Percentiles rank a stretch among this genome's conserved stretches.
phyloP scores from a whole-genome alignment of 2,888 invertebrate genomes.

The Ectobius pallidus region DNA sequence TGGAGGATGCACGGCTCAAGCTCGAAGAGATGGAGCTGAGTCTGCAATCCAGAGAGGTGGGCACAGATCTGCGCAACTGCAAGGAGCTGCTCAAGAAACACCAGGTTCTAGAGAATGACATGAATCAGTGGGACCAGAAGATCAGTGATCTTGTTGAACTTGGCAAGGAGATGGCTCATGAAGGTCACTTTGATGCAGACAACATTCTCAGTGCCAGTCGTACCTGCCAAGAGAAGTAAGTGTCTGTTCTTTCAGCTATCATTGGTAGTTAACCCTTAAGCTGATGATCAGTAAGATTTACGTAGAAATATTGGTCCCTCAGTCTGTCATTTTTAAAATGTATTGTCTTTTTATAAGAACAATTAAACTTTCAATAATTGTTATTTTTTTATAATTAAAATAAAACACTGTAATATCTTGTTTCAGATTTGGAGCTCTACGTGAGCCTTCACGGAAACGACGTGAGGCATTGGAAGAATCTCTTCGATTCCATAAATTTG shows the following conservation, averaged over 20 bases:
- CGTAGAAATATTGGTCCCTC: too few relatives aligned
- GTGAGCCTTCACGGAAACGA: constrained; percentile 73
- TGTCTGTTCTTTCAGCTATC: too few relatives aligned
- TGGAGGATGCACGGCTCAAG: constrained; percentile 89
- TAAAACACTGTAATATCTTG: too few relatives aligned
- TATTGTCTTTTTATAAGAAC: too few relatives aligned
- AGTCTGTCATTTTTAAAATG: too few relatives aligned
- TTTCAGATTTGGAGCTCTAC: constrained; percentile 67
- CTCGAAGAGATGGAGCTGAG: constrained; percentile 83
- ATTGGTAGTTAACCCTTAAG: too few relatives aligned
- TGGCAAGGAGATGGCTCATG: constrained; percentile 89
- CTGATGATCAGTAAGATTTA: too few relatives aligned
- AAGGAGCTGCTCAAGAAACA: constrained; percentile 90
- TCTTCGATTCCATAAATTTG: constrained; percentile 87
- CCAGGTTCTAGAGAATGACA: constrained; percentile 84
- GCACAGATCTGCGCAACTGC: constrained; percentile 88
- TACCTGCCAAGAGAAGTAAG: constrained; percentile 69
- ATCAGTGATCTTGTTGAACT: constrained; percentile 77
- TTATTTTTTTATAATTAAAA: too few relatives aligned
- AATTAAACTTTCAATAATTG: too few relatives aligned
- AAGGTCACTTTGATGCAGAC: constrained; percentile 93
- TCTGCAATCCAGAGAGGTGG: constrained; percentile 81
- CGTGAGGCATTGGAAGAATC: constrained; percentile 83
- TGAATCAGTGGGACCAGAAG: constrained; percentile 81
- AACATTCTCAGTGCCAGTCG: constrained; percentile 82